Evolutionary conservation across 2,797 vertebrate species (phyloP), one percentile per base, ranked within the genome.

Genomic region (Coracias cyanogaster): DNA sequence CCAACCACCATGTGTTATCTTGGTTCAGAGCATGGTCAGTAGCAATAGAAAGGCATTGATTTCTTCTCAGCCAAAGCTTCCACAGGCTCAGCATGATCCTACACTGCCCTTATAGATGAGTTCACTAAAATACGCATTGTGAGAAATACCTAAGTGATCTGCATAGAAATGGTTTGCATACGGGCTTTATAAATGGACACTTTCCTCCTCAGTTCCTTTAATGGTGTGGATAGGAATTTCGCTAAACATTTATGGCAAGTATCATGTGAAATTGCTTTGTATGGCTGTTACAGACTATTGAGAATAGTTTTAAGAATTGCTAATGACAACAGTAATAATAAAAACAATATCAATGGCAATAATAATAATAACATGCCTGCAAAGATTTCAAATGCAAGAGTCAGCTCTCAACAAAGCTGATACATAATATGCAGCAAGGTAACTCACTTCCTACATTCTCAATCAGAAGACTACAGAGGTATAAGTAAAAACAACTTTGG

Each of bases 281-380:
- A 61, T 48, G 21, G 48, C 60, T 93, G 95, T 91, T 91, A 77
- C 22, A 85, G 72, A 46, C 76, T 77, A 76, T 73, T 89, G 74
- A 35, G 52, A 86, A 79, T 43, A 84, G 51, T 52, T 85, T 88
- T 80, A 5, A 80, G 88, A 90, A 62, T 45, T 85, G 39, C 22
- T 89, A 90, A 94, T 89, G 66, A 84, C 60, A 62, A 62, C 35
- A 69, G 31, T 54, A 89, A 69, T 84, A 93, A 86, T 76, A 83
- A 93, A 86, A 90, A 48, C 52, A 92, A 58, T 55, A 69, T 9
- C 43, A 83, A 29, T 6, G 86, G 18, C 18, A 87, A 51, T 71
- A 90, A 87, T 49, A 52, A 76, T 45, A 55, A 76, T 37, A 82
- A 76, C 41, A 86, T 2, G 5, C 14, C 58, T 60, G 21, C 35